Evolutionary conservation across 2,888 invertebrate species (phyloP).

Genomic region (Pristionchus fissidentatus): DNA sequence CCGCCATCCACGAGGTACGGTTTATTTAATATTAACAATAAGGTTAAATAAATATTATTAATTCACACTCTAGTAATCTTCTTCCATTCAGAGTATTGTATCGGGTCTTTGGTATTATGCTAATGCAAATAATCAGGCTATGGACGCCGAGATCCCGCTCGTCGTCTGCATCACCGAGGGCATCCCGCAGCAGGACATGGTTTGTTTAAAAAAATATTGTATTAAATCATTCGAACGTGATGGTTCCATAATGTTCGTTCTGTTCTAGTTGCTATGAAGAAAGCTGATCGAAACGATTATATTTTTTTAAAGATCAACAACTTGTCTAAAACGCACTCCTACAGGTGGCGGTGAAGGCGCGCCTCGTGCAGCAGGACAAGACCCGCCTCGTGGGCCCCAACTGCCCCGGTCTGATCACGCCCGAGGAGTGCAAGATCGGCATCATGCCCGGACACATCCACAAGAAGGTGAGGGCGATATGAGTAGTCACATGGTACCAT

Average conservation of each 20-base stretch:
- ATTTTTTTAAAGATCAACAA: neutral
- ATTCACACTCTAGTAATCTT: neutral
- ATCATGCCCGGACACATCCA: constrained; percentile 99
- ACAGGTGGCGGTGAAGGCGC: constrained; percentile 46
- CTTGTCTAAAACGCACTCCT: neutral
- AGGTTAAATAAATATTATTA: neutral
- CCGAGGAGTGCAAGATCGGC: constrained; percentile 91
- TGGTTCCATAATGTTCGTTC: neutral
- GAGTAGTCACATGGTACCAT: neutral
- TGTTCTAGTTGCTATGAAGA: neutral
- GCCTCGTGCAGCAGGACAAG: constrained; percentile 78
- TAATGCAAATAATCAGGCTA: constrained; percentile 23
- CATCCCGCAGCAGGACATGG: constrained; percentile 88
- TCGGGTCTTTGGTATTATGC: too few species aligned
- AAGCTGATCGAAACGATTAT: neutral
- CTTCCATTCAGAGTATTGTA: too few species aligned
- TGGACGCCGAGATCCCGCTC: constrained; percentile 78
- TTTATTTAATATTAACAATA: neutral
- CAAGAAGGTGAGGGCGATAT: constrained; percentile 81
- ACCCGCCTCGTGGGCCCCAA: constrained; percentile 96
- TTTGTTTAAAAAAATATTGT: constrained; percentile 76
- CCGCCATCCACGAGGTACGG: constrained; percentile 81
- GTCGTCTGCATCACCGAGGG: constrained; percentile 99
- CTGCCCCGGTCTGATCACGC: constrained; percentile 98
- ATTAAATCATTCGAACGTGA: neutral